Evolutionary conservation across 2,113 vertebrate genomes (phyloP).

Genomic region (Lutjanus erythropterus): DNA sequence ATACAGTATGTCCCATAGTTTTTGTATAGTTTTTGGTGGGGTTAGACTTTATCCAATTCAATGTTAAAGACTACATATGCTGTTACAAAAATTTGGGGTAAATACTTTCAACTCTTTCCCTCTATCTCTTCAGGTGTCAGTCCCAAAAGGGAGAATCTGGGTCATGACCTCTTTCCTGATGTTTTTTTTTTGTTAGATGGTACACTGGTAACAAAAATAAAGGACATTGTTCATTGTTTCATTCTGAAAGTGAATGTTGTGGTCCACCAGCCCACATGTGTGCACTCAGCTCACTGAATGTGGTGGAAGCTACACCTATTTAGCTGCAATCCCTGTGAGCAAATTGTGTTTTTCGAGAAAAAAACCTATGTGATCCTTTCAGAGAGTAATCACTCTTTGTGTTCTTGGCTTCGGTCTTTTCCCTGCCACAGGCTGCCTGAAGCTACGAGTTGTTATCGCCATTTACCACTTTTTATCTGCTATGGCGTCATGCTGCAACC

Average conservation of each 20-base stretch:
- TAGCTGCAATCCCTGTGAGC: neutral
- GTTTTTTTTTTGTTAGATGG: no score
- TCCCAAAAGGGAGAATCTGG: no score
- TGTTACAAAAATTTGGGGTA: no score
- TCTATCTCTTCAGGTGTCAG: no score
- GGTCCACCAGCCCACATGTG: neutral
- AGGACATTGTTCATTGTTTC: neutral
- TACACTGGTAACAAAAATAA: neutral
- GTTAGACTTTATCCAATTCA: no score
- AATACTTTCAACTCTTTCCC: no score
- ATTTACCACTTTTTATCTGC: conserved; percentile 11
- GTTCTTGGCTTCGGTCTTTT: neutral
- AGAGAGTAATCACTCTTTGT: neutral
- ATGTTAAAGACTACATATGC: no score
- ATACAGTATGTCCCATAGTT: no score
- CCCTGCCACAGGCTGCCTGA: neutral
- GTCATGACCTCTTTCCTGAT: no score
- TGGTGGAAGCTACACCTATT: neutral
- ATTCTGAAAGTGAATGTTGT: neutral
- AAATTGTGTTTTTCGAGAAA: neutral
- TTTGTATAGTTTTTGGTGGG: no score
- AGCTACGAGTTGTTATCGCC: neutral
- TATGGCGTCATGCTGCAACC: neutral
- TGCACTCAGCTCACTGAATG: neutral
- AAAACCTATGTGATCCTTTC: neutral